phyloP scores from a whole-genome alignment of 1,140 invertebrate genomes.

The Cotesia glomerata region DNA sequence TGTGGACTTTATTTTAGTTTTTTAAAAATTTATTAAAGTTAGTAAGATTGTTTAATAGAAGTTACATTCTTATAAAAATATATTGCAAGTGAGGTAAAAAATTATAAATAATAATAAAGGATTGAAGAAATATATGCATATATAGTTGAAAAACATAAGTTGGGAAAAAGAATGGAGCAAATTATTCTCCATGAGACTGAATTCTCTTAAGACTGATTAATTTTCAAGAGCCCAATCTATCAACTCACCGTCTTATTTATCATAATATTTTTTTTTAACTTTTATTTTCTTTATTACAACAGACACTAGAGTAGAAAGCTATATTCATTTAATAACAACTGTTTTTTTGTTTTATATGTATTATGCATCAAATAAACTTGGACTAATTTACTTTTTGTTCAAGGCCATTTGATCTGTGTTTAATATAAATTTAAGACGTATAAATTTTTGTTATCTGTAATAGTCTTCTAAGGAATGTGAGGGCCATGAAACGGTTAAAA shows the following conservation, averaged over 20 bases:
- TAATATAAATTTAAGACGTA: slow-evolving; percentile 7
- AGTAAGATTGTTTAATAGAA: too few species aligned
- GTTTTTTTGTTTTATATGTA: background rate
- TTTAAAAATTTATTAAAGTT: too few species aligned
- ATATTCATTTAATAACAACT: background rate
- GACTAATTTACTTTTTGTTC: background rate
- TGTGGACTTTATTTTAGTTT: too few species aligned
- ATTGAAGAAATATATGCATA: too few species aligned
- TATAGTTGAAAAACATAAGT: too few species aligned
- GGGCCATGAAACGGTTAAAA: background rate
- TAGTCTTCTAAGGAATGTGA: slow-evolving; percentile 9
- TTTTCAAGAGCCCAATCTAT: background rate
- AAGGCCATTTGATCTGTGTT: background rate
- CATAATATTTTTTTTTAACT: too few species aligned
- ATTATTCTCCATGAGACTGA: background rate
- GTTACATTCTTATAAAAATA: too few species aligned
- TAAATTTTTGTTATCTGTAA: slow-evolving; percentile 18
- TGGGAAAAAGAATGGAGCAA: too few species aligned
- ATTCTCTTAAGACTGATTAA: background rate
- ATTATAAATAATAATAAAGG: too few species aligned
- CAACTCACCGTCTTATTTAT: background rate
- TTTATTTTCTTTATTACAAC: too few species aligned
- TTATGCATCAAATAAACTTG: slow-evolving; percentile 9
- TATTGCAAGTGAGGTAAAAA: too few species aligned
- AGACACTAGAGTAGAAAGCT: too few species aligned